Evolutionary conservation across 2,113 vertebrate species (phyloP).

Genomic region (Boleophthalmus pectinirostris): DNA sequence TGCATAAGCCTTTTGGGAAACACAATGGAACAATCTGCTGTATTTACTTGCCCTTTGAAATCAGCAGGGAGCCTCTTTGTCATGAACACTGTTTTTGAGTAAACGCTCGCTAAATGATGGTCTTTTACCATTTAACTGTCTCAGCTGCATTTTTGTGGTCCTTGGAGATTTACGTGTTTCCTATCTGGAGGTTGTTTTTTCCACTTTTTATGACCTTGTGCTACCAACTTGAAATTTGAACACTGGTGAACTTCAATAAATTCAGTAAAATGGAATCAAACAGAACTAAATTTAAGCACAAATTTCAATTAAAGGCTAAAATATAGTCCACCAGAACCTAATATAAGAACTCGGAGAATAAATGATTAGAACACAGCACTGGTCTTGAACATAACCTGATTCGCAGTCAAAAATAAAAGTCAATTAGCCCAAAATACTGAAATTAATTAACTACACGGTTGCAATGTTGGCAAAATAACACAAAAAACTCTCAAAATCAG

Average conservation of each 20-base stretch:
- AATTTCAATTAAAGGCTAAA: background rate
- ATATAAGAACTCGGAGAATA: too few relatives aligned
- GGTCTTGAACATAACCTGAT: too few relatives aligned
- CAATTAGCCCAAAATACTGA: too few relatives aligned
- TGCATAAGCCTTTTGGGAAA: background rate
- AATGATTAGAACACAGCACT: too few relatives aligned
- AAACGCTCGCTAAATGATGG: background rate
- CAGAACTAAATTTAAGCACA: background rate
- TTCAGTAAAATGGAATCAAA: background rate
- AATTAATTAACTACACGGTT: too few relatives aligned
- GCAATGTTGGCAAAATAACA: too few relatives aligned
- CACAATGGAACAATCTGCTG: background rate
- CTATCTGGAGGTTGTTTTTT: slow-evolving; percentile 1
- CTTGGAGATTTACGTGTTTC: background rate
- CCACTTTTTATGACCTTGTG: background rate
- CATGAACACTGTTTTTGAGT: background rate
- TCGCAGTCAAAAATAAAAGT: too few relatives aligned
- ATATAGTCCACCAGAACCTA: too few relatives aligned
- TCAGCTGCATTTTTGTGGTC: slow-evolving; percentile 1
- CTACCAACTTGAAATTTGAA: background rate
- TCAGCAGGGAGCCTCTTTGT: background rate
- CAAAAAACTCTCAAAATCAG: too few relatives aligned
- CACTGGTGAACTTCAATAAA: background rate
- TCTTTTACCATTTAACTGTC: slow-evolving; percentile 1
- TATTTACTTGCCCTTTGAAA: background rate